Conservation (phyloP, 2,113 vertebrate genomes). For the Sardina pilchardus region DNA sequence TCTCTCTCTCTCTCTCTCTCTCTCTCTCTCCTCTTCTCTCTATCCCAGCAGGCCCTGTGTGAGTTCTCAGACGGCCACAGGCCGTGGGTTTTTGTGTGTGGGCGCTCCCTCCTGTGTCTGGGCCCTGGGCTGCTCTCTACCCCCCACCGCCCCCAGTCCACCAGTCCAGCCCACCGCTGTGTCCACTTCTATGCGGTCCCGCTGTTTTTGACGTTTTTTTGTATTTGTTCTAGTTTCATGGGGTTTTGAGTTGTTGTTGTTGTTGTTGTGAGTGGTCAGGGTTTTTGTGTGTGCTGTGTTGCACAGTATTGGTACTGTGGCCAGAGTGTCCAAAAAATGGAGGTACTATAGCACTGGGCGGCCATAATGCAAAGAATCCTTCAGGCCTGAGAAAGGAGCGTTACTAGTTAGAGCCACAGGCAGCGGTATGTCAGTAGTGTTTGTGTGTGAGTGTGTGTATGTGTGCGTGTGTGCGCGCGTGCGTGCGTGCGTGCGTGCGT, state of each 20-base stretch:
- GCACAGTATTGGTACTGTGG: too few species aligned
- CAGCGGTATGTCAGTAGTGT: not conserved
- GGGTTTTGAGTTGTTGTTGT: too few species aligned
- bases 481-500: conserved; percentile 9
- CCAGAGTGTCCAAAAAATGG: too few species aligned
- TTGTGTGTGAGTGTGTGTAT: not conserved
- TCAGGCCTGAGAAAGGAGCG: not conserved
- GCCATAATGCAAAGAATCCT: not conserved
- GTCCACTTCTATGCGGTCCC: not conserved
- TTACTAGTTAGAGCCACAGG: not conserved
- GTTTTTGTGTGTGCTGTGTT: too few species aligned
- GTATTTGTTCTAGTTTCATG: not conserved
- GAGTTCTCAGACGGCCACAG: too few species aligned
- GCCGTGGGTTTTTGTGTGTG: too few species aligned
- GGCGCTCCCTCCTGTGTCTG: too few species aligned
- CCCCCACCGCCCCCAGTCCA: not conserved
- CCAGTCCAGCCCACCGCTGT: not conserved
- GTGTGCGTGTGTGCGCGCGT: not conserved
- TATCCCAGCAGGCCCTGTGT: too few species aligned
- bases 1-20: not conserved
- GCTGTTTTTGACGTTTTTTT: not conserved
- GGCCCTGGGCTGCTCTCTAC: too few species aligned
- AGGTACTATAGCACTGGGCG: not conserved
- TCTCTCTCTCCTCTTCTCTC: conserved; percentile 38
- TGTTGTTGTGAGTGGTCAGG: too few species aligned